Conservation (phyloP, 2,797 vertebrate species). For the Lateolabrax maculatus region DNA sequence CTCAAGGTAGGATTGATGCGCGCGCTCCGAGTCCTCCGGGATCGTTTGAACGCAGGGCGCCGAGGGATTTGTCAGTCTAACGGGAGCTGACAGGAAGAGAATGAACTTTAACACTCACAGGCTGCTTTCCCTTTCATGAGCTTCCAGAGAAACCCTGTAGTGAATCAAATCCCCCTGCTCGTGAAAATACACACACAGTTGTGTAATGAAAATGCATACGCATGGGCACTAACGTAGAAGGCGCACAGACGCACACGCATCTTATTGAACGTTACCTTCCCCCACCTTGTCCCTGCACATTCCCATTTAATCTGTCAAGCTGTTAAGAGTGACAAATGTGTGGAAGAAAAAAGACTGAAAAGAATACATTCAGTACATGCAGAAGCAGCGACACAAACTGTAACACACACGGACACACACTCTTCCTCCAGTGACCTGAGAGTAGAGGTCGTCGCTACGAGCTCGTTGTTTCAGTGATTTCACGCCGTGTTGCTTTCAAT, state of each 20-base stretch:
- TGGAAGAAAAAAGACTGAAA: neutral
- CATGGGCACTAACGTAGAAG: constrained; percentile 8
- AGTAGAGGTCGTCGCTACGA: constrained; percentile 52
- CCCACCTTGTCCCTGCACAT: constrained; percentile 41
- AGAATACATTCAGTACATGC: neutral
- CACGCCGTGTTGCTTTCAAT: constrained; percentile 76
- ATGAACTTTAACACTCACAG: constrained; percentile 70
- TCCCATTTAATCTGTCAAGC: constrained; percentile 62
- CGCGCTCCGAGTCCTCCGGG: constrained; percentile 35
- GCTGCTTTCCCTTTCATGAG: constrained; percentile 76
- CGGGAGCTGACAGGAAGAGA: constrained; percentile 63
- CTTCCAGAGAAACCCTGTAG: constrained; percentile 59
- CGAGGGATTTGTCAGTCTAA: constrained; percentile 73
- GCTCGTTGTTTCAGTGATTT: constrained; percentile 74
- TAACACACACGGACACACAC: constrained; percentile 27
- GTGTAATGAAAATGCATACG: constrained; percentile 30
- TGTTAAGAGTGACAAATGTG: constrained; percentile 45
- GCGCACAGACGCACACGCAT: neutral
- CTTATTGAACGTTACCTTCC: constrained; percentile 18
- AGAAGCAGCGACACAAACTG: constrained; percentile 18
- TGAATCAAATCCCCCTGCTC: constrained; percentile 56
- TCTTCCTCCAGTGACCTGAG: constrained; percentile 52
- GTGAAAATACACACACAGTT: constrained; percentile 4
- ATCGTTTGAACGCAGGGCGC: constrained; percentile 37
- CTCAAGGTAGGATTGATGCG: constrained; percentile 46